Evolutionary conservation across 2,888 invertebrate genomes (phyloP), one percentile per base, ranked within the genome.

Genomic region (Oligia latruncula): DNA sequence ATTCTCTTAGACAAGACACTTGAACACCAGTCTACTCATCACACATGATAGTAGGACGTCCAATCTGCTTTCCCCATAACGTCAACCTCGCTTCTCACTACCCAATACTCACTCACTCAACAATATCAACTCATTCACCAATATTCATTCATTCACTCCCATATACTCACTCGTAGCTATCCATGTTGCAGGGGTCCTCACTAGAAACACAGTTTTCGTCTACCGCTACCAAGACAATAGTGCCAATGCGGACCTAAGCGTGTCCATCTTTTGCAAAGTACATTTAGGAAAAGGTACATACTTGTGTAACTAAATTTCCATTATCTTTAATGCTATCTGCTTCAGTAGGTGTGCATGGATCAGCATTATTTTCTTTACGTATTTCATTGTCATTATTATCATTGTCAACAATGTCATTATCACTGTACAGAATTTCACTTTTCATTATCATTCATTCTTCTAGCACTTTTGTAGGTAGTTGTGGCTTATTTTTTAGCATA

Each of bases 211-310:
- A 92, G 96, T 97, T 94, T 97, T 95, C 94, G 95, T 95, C 93
- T 97, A 96, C 94, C 96, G 95, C 85, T 97, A 96, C 94, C 95
- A 97, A 93, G 97, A 97, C 93, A 95, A 92, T 95, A 96, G 93
- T 94, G 94, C 95, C 93, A 95, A 95, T 93, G 95, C 96, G 90
- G 97, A 97, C 93, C 92, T 97, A 95, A 95, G 95, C 93, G 95
- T 97, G 91, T 97, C 97, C 94, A 93, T 97, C 95, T 96, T 96
- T 95, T 97, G 96, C 96, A 97, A 97, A 97, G 92, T 97, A 92
- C 96, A 96, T 96, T 95, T 97, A 97, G 97, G 97, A 96, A 96
- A 97, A 97, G 97, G 97, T 97, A 97, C 95, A 93, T 90, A 88
- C 73, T 90, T 90, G 85, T 82, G 71, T 86, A 84, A 90, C 91